These are phyloP conservation scores for Sorex fumeus DNA, from an alignment of 2,113 vertebrate species.

Conservation along the genomic window DNA sequence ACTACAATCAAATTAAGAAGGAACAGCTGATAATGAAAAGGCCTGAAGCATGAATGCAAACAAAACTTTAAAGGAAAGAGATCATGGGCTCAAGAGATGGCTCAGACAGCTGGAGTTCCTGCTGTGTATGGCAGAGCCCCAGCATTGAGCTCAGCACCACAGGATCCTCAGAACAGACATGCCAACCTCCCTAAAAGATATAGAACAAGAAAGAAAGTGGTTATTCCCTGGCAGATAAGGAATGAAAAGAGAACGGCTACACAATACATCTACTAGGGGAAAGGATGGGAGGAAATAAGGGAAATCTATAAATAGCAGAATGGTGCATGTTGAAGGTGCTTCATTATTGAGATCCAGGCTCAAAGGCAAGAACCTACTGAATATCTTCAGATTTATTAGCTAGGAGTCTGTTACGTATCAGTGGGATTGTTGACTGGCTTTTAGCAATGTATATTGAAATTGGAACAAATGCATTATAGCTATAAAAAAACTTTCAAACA, in stretches of 20 bases:
- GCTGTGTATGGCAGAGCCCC: too few species aligned
- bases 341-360: not conserved
- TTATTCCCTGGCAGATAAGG: not conserved
- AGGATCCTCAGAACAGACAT: not conserved
- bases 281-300: not conserved
- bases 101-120: not conserved
- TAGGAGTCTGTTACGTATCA: not conserved
- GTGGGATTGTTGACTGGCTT: not conserved
- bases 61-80: not conserved
- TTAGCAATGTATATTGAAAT: not conserved
- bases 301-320: not conserved
- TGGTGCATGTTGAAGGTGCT: not conserved
- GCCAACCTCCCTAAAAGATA: not conserved
- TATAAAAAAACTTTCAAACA: constrained; percentile 26
- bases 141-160: not conserved
- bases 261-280: not conserved
- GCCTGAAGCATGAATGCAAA: not conserved
- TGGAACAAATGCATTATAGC: not conserved
- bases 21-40: not conserved
- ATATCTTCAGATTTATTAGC: not conserved
- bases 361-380: constrained; percentile 21
- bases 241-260: not conserved
- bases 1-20: not conserved
- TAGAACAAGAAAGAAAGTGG: not conserved
- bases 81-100: not conserved